Evolutionary conservation across 1,140 invertebrate species (phyloP).

Genomic region (Chironomus tepperi): DNA sequence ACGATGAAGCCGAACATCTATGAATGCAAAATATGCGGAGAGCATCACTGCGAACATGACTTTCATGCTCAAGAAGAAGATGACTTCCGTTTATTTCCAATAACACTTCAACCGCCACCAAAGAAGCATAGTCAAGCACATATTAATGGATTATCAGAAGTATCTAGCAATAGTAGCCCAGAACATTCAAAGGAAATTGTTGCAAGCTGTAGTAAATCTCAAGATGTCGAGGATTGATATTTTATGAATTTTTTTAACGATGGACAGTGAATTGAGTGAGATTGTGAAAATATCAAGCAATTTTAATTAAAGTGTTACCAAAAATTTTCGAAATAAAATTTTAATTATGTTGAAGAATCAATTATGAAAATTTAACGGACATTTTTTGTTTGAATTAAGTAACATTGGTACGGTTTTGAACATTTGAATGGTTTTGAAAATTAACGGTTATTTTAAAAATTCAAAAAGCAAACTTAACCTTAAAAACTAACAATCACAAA

Average conservation of each 20-base stretch:
- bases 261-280: neutral
- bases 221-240: neutral
- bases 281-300: neutral
- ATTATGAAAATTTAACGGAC: too few species aligned
- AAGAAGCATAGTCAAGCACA: neutral
- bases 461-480: too few species aligned
- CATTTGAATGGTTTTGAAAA: too few species aligned
- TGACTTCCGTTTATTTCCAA: neutral
- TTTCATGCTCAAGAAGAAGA: slow-evolving; percentile 27
- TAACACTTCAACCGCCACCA: neutral
- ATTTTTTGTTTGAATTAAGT: too few species aligned
- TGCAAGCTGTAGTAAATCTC: neutral
- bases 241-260: neutral
- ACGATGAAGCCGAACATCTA: slow-evolving; percentile 48
- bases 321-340: too few species aligned
- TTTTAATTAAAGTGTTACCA: neutral
- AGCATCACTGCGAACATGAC: slow-evolving; percentile 42
- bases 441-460: too few species aligned
- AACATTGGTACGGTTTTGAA: too few species aligned
- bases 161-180: neutral
- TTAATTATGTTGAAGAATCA: too few species aligned
- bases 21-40: slow-evolving; percentile 48
- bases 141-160: neutral
- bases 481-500: too few species aligned
- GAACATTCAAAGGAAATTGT: neutral